Base-by-base conservation (phyloP, 2,888 invertebrate genomes). In the Meta bourneti region DNA sequence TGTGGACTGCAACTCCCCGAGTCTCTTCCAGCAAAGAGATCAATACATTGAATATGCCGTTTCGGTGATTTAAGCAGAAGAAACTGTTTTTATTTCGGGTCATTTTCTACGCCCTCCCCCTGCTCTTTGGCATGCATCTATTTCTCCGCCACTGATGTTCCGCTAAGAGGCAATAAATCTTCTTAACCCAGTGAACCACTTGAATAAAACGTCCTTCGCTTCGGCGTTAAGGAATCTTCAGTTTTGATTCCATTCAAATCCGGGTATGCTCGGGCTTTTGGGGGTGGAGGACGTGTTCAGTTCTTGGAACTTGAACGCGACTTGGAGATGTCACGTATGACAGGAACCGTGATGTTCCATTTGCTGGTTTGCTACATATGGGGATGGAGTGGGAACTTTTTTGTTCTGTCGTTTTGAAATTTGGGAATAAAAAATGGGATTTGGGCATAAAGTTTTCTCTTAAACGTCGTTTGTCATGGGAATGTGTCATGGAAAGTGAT, bases 181-280 rank as follows among this genome's bases (percentile, higher is more conserved):
- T 91, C 91, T 82, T 91, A 91, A 86, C 91, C 91, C 91, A 87
- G 34, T 87, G 91, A 83, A 87, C 87, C 91, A 72, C 86, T 91
- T 91, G 91, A 91, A 91, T 91, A 91, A 91, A 91, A 79, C 72
- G 91, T 81, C 86, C 61, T 88, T 88, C 81, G 74, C 81, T 82
- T 81, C 16, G 54, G 81, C 82, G 71, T 78, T 83, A 78, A 83
- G 74, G 89, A 83, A 52, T 90, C 83, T 61, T 52, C 82, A 77
- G 89, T 71, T 90, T 90, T 90, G 77, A 88, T 88, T 88, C 74
- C 84, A 54, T 80, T 70, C 52, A 87, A 87, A 86, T 79, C 80
- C 80, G 19, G 87, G 72, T 86, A 77, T 78, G 49, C n/a, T 74
- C 11, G 84, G n/a, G 52, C 49, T 11, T 69, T 51, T 11, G 49